Percentiles rank a stretch among this genome's conserved stretches.
Evolutionary conservation across 2,797 vertebrate species (phyloP).

Genomic region (Mus spretus): DNA sequence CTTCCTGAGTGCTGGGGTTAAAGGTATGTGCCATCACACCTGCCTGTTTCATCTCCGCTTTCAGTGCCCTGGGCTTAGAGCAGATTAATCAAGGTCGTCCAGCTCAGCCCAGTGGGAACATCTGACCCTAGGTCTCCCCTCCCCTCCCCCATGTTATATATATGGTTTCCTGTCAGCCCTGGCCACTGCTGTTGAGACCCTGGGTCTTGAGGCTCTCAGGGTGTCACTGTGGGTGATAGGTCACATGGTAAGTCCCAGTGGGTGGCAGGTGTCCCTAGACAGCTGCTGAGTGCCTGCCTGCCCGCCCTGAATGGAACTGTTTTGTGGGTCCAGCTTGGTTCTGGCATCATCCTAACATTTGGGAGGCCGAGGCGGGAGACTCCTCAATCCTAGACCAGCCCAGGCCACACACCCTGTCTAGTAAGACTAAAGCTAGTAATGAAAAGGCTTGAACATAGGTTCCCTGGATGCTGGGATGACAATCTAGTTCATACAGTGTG

Average conservation of each 20-base stretch:
- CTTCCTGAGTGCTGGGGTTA: background rate
- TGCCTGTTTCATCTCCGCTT: too few relatives aligned
- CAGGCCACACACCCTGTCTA: background rate
- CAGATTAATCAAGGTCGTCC: too few relatives aligned
- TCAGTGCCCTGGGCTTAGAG: too few relatives aligned
- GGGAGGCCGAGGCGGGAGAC: background rate
- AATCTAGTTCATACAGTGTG: background rate
- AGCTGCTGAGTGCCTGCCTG: background rate
- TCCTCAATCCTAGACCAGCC: background rate
- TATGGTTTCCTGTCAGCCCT: background rate
- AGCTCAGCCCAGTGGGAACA: background rate
- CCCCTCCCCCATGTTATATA: rapidly evolving
- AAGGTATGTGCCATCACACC: background rate
- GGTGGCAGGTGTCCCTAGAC: background rate
- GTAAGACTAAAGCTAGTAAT: background rate
- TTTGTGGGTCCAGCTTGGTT: background rate
- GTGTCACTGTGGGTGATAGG: background rate
- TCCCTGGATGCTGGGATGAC: background rate
- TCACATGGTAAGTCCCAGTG: background rate
- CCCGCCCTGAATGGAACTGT: background rate
- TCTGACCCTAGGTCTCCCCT: background rate
- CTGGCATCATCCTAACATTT: background rate
- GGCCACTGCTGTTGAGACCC: background rate
- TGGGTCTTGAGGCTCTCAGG: background rate
- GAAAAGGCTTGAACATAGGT: background rate